Evolutionary conservation across 2,113 vertebrate species (phyloP).

Genomic region (Chaetodon trifascialis): DNA sequence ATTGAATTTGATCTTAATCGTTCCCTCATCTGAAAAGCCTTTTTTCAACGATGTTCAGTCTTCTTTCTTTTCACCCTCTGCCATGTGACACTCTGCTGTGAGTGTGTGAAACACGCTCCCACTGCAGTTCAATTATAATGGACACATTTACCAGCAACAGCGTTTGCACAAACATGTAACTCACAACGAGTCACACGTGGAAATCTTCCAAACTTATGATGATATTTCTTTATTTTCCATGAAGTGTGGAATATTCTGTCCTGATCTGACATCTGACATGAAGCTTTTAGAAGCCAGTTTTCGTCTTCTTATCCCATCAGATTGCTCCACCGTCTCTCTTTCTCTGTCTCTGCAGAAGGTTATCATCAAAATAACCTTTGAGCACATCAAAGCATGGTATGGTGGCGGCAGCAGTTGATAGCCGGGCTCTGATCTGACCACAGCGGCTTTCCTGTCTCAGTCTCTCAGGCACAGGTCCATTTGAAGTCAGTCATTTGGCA

Average conservation of each 20-base stretch:
- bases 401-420: constrained; percentile 28
- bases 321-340: not conserved
- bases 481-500: constrained; percentile 80
- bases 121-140: too few relatives aligned
- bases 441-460: constrained; percentile 48
- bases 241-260: not conserved
- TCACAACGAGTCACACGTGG: too few relatives aligned
- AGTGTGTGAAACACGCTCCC: too few relatives aligned
- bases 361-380: constrained; percentile 54
- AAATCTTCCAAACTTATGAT: not conserved
- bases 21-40: too few relatives aligned
- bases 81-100: too few relatives aligned
- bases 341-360: constrained; percentile 28
- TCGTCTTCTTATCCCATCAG: not conserved
- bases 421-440: constrained; percentile 43
- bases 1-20: too few relatives aligned
- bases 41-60: too few relatives aligned
- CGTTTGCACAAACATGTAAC: too few relatives aligned
- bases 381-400: constrained; percentile 64
- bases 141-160: too few relatives aligned
- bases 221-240: not conserved
- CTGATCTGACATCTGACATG: not conserved
- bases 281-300: not conserved
- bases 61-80: too few relatives aligned
- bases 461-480: constrained; percentile 64